Evolutionary conservation across 2,797 vertebrate species (phyloP).

Genomic region (Craterocephalus amniculus): DNA sequence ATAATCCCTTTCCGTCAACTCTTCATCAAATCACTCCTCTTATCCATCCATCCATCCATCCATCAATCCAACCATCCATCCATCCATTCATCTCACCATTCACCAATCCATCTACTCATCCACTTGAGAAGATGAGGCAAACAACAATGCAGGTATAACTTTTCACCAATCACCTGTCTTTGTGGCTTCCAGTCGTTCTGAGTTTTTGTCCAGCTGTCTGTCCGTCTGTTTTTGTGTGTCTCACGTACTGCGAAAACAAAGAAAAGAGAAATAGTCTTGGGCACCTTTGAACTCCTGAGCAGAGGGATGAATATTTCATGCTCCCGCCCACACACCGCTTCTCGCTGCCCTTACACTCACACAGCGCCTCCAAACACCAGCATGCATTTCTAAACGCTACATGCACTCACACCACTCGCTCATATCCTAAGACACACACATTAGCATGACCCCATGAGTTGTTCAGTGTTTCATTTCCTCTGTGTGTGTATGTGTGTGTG

Average conservation of each 20-base stretch:
- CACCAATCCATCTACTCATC: slow-evolving; percentile 67
- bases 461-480: slow-evolving; percentile 54
- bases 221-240: slow-evolving; percentile 43
- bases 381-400: not conserved
- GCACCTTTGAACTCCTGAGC: slow-evolving; percentile 56
- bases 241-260: slow-evolving; percentile 14
- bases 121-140: slow-evolving; percentile 74
- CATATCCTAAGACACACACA: slow-evolving; percentile 22
- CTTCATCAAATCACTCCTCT: slow-evolving; percentile 42
- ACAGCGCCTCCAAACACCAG: slow-evolving; percentile 14
- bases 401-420: slow-evolving; percentile 16
- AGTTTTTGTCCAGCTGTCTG: slow-evolving; percentile 38
- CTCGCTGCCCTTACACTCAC: slow-evolving; percentile 39
- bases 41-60: slow-evolving; percentile 48
- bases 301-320: slow-evolving; percentile 64
- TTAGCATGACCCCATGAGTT: slow-evolving; percentile 67
- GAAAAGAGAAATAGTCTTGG: slow-evolving; percentile 3
- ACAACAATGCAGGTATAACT: slow-evolving; percentile 79
- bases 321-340: slow-evolving; percentile 37
- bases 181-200: slow-evolving; percentile 50
- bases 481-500: slow-evolving; percentile 36
- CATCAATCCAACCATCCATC: slow-evolving; percentile 56
- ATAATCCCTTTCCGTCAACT: slow-evolving; percentile 40
- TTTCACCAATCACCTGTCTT: slow-evolving; percentile 64
- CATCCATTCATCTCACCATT: slow-evolving; percentile 56